Evolutionary conservation across 2,113 vertebrate species (phyloP), one percentile per base, ranked within the genome.

Genomic region (Malurus elegans): DNA sequence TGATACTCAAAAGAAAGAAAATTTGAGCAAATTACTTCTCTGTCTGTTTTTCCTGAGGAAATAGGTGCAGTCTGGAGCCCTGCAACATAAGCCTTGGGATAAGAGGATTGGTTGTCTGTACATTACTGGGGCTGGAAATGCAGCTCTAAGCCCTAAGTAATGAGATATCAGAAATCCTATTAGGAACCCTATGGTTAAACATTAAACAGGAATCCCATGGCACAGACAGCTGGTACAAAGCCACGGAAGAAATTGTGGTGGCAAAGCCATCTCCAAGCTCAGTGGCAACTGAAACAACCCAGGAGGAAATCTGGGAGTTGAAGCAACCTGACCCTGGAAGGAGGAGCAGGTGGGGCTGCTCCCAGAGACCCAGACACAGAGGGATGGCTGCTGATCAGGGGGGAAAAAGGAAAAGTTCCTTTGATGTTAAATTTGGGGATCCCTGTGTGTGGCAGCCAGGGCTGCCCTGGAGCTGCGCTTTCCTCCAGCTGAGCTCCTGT

Each of bases 151-250:
- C 65, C 44, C 47, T 44, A 36, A 60, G n/a, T 60, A 93, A 86
- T 50, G 31, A 75, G 50, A 34, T 93, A 45, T 14, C 18, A 12
- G 24, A 74, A 95, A 94, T 94, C 90, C 56, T 86, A 50, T 86
- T 90, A 90, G 71, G 66, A 75, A 50, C 79, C 64, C 69, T 61
- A 9, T 57, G 83, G 42, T 81, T 85, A 85, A 78, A 84, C 70
- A 62, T 29, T 31, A 11, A 51, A 31, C 28, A 73, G 65, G 53
- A 36, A 20, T 58, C 67, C 65, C 40, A 25, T 1, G 67, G 48
- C 69, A 28, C 57, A 79, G 31, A 9, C 58, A 91, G 36, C 56
- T 70, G 67, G 34, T 20, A 1, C 44, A 32, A 25, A 86, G 21
- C 31, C 54, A 56, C 51, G 4, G 3, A 24, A 64, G 64, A 26